These are phyloP conservation scores for Drosophila eohydei DNA, from an alignment of 2,888 invertebrate species.

Conservation along the genomic window DNA sequence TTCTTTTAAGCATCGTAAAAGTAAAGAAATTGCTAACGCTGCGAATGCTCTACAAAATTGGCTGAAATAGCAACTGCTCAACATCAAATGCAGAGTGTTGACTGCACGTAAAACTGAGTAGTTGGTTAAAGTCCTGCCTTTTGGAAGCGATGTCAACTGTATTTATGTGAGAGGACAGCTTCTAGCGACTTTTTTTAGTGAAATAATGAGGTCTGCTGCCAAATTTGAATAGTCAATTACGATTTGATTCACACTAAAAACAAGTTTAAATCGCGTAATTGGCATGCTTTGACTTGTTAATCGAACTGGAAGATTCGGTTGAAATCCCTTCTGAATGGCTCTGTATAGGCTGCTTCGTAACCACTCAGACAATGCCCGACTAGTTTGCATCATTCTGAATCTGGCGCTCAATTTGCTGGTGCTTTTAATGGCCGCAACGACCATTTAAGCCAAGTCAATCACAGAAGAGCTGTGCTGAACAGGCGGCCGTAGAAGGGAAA, in stretches of 20 bases:
- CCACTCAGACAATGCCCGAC: conserved; percentile 30
- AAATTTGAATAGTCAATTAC: neutral
- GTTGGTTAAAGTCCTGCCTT: neutral
- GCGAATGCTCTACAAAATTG: conserved; percentile 35
- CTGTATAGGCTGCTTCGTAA: conserved; percentile 22
- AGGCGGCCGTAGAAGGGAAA: conserved; percentile 1
- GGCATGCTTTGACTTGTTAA: neutral
- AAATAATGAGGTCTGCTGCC: neutral
- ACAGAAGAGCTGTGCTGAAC: conserved; percentile 15
- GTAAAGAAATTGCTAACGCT: conserved; percentile 30
- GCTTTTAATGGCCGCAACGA: conserved; percentile 48
- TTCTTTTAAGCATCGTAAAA: conserved; percentile 64
- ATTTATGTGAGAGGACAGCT: neutral
- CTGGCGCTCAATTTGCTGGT: conserved; percentile 33
- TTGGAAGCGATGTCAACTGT: neutral
- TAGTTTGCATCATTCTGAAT: conserved; percentile 34
- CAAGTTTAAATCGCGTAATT: conserved; percentile 3
- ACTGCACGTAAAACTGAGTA: neutral
- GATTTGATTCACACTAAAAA: neutral
- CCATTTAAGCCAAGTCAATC: conserved; percentile 67
- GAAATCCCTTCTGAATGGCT: neutral
- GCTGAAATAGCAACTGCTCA: conserved; percentile 6
- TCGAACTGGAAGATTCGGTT: neutral
- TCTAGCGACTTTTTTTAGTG: neutral
- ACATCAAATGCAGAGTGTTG: conserved; percentile 21